Base-by-base conservation (phyloP, 2,888 invertebrate species). In the Dromius quadrimaculatus region DNA sequence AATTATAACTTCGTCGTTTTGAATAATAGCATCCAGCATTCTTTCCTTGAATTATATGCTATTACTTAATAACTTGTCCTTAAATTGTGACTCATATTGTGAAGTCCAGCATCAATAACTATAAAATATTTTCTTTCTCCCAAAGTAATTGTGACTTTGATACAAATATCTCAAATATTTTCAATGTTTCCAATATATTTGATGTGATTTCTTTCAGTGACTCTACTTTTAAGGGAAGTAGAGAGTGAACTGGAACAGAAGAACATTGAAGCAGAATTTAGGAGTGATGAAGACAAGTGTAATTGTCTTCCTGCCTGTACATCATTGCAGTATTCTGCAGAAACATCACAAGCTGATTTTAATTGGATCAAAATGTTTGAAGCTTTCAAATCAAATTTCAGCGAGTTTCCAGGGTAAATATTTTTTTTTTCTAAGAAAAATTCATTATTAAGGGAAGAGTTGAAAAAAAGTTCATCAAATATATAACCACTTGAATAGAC, bases 291-390 rank as follows among this genome's bases (percentile, higher is more conserved):
- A 32, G 79, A 79, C 28, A 78, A 81, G 3, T 89, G 89, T 77
- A 82, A 85, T 71, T 89, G 90, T 76, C 79, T 89, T 11, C 88
- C 88, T 59, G 84, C 90, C 0, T 91, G 91, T 78, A 90, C 89
- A 0, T 89, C 90, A 0, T 85, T 91, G 43, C 87, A 87, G 13
- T 92, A 91, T 76, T 89, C 90, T 75, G 89, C 90, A 0, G 91
- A 91, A 78, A 89, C 88, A 0, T 91, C 91, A 0, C 91, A 91
- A 76, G 90, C 90, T 0, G 87, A 89, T 75, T 90, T 87, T 74
- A 86, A 89, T 74, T 89, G 88, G 85, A 82, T 83, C 41, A 86
- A 87, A 5, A 81, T 89, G 28, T 88, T 85, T 75, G 81, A 81
- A 74, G 87, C 88, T 0, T 87, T 82, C 72, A 83, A 83, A 47